phyloP scores from a whole-genome alignment of 37 sponge, comb jelly and placozoan genomes.

The Eunapius fragilis region DNA sequence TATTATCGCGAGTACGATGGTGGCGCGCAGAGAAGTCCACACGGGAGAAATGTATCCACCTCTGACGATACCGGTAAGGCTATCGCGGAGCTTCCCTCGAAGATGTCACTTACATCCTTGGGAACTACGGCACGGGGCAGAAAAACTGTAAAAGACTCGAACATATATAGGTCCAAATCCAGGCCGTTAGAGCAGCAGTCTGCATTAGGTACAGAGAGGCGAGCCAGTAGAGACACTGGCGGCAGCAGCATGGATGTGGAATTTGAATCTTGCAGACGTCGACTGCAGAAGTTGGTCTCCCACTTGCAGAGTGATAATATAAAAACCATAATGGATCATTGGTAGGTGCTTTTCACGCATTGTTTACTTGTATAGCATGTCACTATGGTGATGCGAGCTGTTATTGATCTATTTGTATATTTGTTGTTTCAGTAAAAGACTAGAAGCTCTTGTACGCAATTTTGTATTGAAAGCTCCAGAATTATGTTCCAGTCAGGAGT shows the following conservation, averaged over 20 bases:
- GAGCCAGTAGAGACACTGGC: neutral
- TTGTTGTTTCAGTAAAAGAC: conserved; percentile 5
- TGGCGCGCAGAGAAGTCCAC: neutral
- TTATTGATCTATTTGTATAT: no score
- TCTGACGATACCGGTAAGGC: neutral
- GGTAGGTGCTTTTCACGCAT: neutral
- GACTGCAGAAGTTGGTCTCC: neutral
- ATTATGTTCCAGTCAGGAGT: conserved; percentile 2
- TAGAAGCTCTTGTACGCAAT: neutral
- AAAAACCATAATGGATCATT: neutral
- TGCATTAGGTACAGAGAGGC: neutral
- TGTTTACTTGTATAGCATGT: no score
- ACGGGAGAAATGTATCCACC: neutral
- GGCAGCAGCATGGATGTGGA: neutral
- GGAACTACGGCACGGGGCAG: neutral
- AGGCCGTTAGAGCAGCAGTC: neutral
- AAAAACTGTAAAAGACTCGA: neutral
- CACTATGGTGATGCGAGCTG: no score
- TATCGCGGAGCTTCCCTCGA: neutral
- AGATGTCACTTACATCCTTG: neutral
- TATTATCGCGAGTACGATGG: neutral
- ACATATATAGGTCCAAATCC: neutral
- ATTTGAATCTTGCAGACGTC: neutral
- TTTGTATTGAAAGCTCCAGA: neutral
- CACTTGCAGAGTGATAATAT: neutral